Conservation (phyloP, 2,888 invertebrate species). For the Pinctada fucata region DNA sequence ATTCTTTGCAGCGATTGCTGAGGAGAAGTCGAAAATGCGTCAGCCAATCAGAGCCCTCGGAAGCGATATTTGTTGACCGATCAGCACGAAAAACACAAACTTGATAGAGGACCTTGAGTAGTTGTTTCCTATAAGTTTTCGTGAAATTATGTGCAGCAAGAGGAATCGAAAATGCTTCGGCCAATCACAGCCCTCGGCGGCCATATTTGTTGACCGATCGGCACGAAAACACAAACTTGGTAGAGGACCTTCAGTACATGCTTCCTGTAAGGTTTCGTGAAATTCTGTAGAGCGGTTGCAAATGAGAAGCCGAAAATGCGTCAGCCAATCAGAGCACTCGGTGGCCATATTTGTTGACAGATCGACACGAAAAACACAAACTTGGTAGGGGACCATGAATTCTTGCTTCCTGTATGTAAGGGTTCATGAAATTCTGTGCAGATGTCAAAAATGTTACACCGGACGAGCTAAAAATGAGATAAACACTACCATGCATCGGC, state of each 20-base stretch:
- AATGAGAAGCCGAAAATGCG: neutral
- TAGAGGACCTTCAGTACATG: neutral
- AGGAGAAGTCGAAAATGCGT: constrained; percentile 1
- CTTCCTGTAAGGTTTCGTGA: neutral
- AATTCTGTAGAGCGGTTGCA: neutral
- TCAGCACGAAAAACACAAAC: neutral
- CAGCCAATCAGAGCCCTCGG: neutral
- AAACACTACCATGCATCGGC: too few species aligned
- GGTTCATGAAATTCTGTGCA: neutral
- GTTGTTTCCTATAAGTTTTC: neutral
- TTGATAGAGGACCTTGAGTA: neutral
- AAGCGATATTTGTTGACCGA: neutral
- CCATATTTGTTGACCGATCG: neutral
- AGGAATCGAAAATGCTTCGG: neutral
- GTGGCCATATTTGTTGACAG: neutral
- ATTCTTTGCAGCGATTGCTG: neutral
- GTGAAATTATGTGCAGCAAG: neutral
- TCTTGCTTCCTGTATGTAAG: neutral
- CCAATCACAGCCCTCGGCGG: neutral
- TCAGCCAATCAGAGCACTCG: neutral
- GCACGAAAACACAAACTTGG: neutral
- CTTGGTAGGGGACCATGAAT: neutral
- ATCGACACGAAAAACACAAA: neutral
- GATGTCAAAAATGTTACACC: neutral
- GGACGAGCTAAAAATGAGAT: too few species aligned